phyloP scores from a whole-genome alignment of 2,888 invertebrate species.

The Poecilus cupreus region DNA sequence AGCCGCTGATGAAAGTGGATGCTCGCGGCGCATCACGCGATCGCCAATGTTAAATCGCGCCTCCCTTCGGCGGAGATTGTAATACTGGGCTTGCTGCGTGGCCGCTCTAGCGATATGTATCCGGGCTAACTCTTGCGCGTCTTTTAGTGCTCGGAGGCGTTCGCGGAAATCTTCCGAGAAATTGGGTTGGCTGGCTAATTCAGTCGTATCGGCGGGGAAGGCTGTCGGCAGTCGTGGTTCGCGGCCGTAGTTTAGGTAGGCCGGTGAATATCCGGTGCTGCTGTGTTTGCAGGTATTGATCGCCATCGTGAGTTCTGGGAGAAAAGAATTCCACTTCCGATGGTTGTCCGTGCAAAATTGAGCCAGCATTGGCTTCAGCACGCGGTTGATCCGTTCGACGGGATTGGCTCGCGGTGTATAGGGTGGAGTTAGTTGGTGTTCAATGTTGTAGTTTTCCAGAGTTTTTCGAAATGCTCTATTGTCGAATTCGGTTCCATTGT shows the following conservation, averaged over 20 bases:
- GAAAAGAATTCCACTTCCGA: slow-evolving; percentile 55
- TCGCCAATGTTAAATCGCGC: slow-evolving; percentile 45
- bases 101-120: slow-evolving; percentile 52
- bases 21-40: slow-evolving; percentile 51
- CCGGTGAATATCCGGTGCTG: slow-evolving; percentile 61
- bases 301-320: slow-evolving; percentile 61
- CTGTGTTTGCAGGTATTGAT: slow-evolving; percentile 60
- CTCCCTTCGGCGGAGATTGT: slow-evolving; percentile 52
- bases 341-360: slow-evolving; percentile 37
- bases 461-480: slow-evolving; percentile 55
- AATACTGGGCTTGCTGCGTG: slow-evolving; percentile 47
- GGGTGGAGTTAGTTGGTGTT: not conserved
- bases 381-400: slow-evolving; percentile 65
- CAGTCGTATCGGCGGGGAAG: no score
- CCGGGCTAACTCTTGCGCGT: slow-evolving; percentile 31
- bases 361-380: slow-evolving; percentile 65
- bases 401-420: slow-evolving; percentile 65
- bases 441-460: slow-evolving; percentile 51
- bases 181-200: no score
- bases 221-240: slow-evolving; percentile 39
- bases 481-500: slow-evolving; percentile 12
- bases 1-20: slow-evolving; percentile 52
- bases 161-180: not conserved
- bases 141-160: not conserved
- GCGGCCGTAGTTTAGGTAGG: slow-evolving; percentile 61